Evolutionary conservation across 2,888 invertebrate genomes (phyloP).

Genomic region (Dolichomitus sp.): DNA sequence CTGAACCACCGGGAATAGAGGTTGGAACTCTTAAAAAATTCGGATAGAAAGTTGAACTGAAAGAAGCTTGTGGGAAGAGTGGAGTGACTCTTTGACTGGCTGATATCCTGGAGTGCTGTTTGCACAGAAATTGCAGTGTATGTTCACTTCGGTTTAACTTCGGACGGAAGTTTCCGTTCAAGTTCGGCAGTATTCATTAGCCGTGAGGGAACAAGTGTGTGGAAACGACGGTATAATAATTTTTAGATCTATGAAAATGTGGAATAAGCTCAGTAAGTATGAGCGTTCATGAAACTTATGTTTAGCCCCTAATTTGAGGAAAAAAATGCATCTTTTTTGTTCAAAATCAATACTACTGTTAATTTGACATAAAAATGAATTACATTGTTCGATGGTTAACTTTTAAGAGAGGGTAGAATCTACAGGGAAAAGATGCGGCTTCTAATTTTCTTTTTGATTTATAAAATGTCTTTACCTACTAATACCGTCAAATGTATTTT

Average conservation of each 20-base stretch:
- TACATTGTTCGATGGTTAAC: background rate
- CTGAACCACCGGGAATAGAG: slow-evolving; percentile 21
- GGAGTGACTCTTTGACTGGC: background rate
- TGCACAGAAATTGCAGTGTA: slow-evolving; percentile 10
- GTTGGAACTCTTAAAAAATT: slow-evolving; percentile 34
- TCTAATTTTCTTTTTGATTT: no score
- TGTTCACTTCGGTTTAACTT: background rate
- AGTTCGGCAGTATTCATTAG: slow-evolving; percentile 5
- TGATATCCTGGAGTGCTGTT: slow-evolving; percentile 6
- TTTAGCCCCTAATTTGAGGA: background rate
- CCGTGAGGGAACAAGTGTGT: background rate
- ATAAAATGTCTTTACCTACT: no score
- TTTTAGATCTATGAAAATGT: background rate
- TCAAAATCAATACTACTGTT: background rate
- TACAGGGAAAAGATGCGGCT: no score
- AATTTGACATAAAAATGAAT: background rate
- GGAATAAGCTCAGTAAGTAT: background rate
- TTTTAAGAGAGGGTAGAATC: background rate
- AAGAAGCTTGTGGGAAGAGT: background rate
- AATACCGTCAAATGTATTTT: no score
- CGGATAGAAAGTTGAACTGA: slow-evolving; percentile 24
- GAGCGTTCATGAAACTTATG: background rate
- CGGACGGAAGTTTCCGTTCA: background rate
- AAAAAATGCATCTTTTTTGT: background rate
- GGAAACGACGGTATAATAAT: background rate